Base-by-base conservation (phyloP, 1,140 invertebrate species). In the Formica selysi region DNA sequence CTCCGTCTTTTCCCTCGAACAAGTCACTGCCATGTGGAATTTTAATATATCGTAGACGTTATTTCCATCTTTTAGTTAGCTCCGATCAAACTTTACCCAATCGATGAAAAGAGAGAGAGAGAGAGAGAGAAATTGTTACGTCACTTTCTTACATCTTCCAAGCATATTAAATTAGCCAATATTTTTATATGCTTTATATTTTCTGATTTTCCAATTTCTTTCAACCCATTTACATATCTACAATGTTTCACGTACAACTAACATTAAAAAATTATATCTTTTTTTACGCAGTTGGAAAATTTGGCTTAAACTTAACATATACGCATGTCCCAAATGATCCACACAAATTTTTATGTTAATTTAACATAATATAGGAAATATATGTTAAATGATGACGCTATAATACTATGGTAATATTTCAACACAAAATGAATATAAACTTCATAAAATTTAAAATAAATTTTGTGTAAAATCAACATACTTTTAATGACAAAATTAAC, bases 11-110 rank as follows among this genome's bases (percentile, higher is more conserved):
- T n/a, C 41, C n/a, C 19, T 73, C 79, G 68, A 83, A 83, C 79
- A 48, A 83, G 79, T 83, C 54, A 61, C 68, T n/a, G 36, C 16
- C 22, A 80, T 83, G 73, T 83, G 68, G 73, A 83, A 74, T 83
- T 83, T 83, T 83, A 83, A 83, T 83, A 73, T 38, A 59, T 59
- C 38, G 76, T 11, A 19, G 13, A 70, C 67, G 38, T 36, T 57
- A 38, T 71, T 80, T 61, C 68, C 26, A 44, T 48, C 38, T 36
- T 59, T 73, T 19, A 51, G 3, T 51, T 36, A 83, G n/a, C 19
- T 48, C 16, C 54, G 68, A 73, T 61, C 38, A 44, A 73, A 74
- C 51, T 61, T 83, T 61, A 73, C 62, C 62, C 36, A 48, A 38
- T 38, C 78, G 51, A n/a, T 32, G 16, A 54, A 3, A 6, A 51